Base-by-base conservation (phyloP, 2,113 vertebrate species). In the Progne subis region DNA sequence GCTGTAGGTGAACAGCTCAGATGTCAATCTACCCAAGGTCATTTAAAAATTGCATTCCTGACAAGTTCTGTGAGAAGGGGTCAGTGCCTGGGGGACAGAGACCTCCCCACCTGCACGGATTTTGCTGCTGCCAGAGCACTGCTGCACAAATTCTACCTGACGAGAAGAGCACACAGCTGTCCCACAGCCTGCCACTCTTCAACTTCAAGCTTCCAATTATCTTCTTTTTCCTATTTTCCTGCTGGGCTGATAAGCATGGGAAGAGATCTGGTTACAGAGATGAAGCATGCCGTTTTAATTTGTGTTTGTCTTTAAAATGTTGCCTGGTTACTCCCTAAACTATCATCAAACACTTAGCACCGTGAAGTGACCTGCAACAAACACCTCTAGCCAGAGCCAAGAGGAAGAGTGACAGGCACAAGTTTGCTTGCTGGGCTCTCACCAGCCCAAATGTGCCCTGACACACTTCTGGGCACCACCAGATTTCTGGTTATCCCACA, bases 331-430 rank as follows among this genome's bases (percentile, higher is more conserved):
- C 96, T 86, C 80, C 88, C 74, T 44, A 52, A 86, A 83, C 76
- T 55, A 76, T 91, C 78, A 90, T 25, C 94, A 82, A 90, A 94
- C 92, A 72, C 95, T 91, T 85, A 55, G 59, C 79, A 13, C 79
- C 31, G 64, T 5, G 23, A 65, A 80, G 70, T 12, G 34, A 44
- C 88, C 50, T 6, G 29, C 64, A 67, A 83, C 88, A 86, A 92
- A 81, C 95, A 92, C 9, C 88, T 50, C 85, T 23, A 8, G 31
- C 60, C 31, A n/a, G 86, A 11, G 1, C n/a, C 70, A 74, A 0
- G 19, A 24, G 59, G 1, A 39, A 86, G 96, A 97, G 55, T 96
- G 96, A 97, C 95, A 93, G 88, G 95, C 94, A 95, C 95, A 96
- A 92, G 94, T 92, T 95, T 74, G 75, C 15, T n/a, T 55, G n/a